Conservation (phyloP, 2,888 invertebrate genomes). For the Isoperla grammatica region DNA sequence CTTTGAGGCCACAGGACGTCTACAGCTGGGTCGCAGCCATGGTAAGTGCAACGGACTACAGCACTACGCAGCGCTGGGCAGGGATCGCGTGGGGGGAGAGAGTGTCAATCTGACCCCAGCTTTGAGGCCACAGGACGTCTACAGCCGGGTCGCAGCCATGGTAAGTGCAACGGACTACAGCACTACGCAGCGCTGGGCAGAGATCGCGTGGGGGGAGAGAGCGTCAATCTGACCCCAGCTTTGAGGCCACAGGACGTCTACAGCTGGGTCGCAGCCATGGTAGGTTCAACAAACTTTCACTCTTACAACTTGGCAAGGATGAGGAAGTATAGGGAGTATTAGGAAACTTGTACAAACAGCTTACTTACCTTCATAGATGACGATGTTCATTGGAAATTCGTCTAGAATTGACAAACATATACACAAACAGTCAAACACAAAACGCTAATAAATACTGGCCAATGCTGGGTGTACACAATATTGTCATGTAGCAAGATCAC, state of each 20-base stretch:
- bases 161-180: slow-evolving; percentile 97
- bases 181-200: slow-evolving; percentile 99
- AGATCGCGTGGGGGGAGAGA: slow-evolving; percentile 82
- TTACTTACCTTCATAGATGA: too few species aligned
- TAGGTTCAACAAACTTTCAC: slow-evolving; percentile 77
- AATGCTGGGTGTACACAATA: too few species aligned
- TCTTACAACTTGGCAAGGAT: too few species aligned
- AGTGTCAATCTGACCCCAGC: slow-evolving; percentile 84
- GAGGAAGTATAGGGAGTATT: too few species aligned
- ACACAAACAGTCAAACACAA: too few species aligned
- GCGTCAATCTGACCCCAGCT: slow-evolving; percentile 80
- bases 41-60: slow-evolving; percentile 63
- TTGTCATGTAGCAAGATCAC: too few species aligned
- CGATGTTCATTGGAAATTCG: too few species aligned
- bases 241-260: slow-evolving; percentile 87
- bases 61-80: slow-evolving; percentile 33
- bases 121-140: slow-evolving; percentile 82
- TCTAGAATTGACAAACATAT: neutral
- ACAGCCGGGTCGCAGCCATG: slow-evolving; percentile 83
- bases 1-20: slow-evolving; percentile 78
- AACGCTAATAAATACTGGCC: too few species aligned
- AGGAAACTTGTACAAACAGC: too few species aligned
- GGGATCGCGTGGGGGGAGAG: slow-evolving; percentile 83
- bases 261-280: slow-evolving; percentile 75
- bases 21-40: slow-evolving; percentile 83